Evolutionary conservation across 2,113 vertebrate genomes (phyloP).

Genomic region (Gallinago paraguaiae): DNA sequence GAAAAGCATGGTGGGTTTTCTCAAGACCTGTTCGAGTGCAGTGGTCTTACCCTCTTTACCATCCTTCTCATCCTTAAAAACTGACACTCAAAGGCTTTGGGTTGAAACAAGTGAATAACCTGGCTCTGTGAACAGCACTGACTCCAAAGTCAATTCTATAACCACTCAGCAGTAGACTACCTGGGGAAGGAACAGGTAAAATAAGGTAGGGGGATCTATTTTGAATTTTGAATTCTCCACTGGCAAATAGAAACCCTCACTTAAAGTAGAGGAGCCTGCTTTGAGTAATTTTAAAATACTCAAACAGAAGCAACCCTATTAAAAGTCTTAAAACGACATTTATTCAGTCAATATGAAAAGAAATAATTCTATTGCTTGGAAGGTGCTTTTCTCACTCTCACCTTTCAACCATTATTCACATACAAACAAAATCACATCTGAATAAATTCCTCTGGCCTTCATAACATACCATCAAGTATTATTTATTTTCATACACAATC

Average conservation of each 20-base stretch:
- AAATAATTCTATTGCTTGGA: neutral
- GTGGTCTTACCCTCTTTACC: neutral
- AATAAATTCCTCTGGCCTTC: constrained; percentile 12
- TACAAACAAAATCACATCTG: neutral
- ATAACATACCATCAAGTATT: neutral
- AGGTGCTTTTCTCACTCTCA: neutral
- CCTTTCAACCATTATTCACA: neutral
- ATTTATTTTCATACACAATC: neutral
- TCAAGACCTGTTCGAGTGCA: neutral
- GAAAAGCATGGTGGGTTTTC: neutral
- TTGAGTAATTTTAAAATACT: neutral
- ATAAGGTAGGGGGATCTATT: neutral
- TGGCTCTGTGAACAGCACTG: neutral
- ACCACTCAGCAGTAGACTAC: neutral
- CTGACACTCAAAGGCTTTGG: neutral
- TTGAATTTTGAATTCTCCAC: neutral
- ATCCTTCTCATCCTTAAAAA: neutral
- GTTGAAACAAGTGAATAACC: neutral
- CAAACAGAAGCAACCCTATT: neutral
- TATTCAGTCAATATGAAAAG: neutral
- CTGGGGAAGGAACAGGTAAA: neutral
- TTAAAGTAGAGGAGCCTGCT: neutral
- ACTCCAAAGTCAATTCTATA: neutral
- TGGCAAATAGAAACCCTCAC: neutral
- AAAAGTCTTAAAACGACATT: neutral